Percentiles rank a stretch among this genome's conserved stretches.
Evolutionary conservation across 2,113 vertebrate species (phyloP).

Genomic region (Scartelaos histophorus): DNA sequence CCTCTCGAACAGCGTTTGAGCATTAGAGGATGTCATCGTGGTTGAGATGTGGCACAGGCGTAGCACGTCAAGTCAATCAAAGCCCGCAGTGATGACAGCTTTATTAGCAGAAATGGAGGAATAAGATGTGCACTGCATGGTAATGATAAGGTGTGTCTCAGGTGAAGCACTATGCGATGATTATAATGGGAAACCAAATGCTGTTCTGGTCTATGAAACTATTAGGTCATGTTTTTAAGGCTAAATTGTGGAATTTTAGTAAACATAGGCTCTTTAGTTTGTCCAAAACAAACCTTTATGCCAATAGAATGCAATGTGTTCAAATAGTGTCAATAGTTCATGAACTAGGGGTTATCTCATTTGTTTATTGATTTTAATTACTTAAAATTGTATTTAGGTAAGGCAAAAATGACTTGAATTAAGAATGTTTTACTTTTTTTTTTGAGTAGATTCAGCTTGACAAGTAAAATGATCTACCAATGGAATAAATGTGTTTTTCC

Average conservation of each 20-base stretch:
- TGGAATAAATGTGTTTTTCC: no score
- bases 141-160: neutral
- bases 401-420: no score
- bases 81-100: conserved; percentile 25
- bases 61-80: conserved; percentile 39
- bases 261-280: neutral
- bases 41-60: conserved; percentile 27
- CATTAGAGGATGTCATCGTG: conserved; percentile 39
- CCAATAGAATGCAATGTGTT: no score
- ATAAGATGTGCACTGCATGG: conserved; percentile 1
- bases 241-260: neutral
- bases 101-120: neutral
- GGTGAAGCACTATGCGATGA: neutral
- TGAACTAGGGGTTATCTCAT: no score
- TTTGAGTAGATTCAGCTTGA: no score
- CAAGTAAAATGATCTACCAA: no score
- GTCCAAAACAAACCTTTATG: neutral
- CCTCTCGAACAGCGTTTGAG: conserved; percentile 42
- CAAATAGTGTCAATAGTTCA: no score
- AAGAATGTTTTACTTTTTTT: no score
- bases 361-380: no score
- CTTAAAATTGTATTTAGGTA: no score
- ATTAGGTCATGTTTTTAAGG: neutral
- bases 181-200: neutral
- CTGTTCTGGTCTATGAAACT: neutral